Evolutionary conservation across 2,113 vertebrate genomes (phyloP).

Genomic region (Platycercus adscitus): DNA sequence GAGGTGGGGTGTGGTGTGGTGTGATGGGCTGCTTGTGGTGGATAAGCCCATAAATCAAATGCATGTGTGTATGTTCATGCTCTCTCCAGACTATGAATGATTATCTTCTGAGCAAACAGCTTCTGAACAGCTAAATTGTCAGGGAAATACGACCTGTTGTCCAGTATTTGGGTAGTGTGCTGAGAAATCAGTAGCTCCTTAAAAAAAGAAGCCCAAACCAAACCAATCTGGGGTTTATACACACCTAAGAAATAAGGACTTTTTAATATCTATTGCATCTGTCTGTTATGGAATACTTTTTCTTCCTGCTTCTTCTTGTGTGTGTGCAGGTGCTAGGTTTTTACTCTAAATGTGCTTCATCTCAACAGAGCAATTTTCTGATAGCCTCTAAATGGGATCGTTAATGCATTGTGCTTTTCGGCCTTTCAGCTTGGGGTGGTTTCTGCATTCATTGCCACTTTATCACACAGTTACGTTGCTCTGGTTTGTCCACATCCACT

Average conservation of each 20-base stretch:
- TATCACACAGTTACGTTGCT: background rate
- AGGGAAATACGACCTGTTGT: background rate
- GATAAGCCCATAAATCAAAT: background rate
- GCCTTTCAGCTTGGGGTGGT: conserved; percentile 22
- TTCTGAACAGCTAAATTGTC: background rate
- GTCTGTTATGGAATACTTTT: conserved; percentile 33
- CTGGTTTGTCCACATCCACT: background rate
- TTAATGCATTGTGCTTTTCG: conserved; percentile 59
- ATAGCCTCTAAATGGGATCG: conserved; percentile 52
- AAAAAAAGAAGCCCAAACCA: background rate
- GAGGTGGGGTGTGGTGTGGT: accelerated
- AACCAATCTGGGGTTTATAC: background rate
- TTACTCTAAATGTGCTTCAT: conserved; percentile 26
- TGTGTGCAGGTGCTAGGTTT: conserved; percentile 50
- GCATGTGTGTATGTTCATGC: background rate
- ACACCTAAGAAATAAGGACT: conserved; percentile 16
- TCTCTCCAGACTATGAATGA: background rate
- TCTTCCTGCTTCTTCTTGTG: conserved; percentile 31
- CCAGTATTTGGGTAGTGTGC: background rate
- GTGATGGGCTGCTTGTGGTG: background rate
- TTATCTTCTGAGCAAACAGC: background rate
- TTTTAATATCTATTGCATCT: conserved; percentile 19
- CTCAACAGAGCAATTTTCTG: conserved; percentile 12
- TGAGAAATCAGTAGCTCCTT: background rate
- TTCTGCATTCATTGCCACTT: conserved; percentile 50